Base-by-base conservation (phyloP, 2,888 invertebrate genomes). In the Melolontha melolontha region DNA sequence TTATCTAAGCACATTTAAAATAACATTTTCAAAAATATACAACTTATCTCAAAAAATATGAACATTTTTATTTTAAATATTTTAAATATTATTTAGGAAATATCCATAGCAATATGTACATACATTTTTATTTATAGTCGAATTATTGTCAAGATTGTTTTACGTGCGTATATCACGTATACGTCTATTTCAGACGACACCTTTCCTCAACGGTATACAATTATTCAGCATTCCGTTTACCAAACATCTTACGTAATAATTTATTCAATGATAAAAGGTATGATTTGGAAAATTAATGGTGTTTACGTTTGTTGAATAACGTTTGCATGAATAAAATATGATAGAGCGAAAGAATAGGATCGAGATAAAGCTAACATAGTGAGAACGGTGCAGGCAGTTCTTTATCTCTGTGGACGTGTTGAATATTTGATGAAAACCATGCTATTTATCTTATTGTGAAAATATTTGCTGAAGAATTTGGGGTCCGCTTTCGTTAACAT, bases 281-380 rank as follows among this genome's bases (percentile, higher is more conserved):
- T 41, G 54, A 55, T 34, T 34, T 16, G 10, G 54, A 55, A 55
- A 17, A 55, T 55, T 55, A 55, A 55, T 55, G 17, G 40, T 40
- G 41, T 55, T 55, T 55, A 41, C 54, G 41, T 11, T 17, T 11
- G 1, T n/a, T 11, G 41, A n/a, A 34, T 55, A 41, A 22, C 40
- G 40, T 40, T 34, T n/a, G 41, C 39, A 55, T 55, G 52, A 54
- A 54, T 54, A 54, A 55, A 40, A 41, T 39, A 55, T 40, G 16
- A 17, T 17, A 17, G 14, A 17, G 5, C 11, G 41, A 40, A 40
- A 41, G n/a, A 34, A 34, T 34, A 40, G 41, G 41, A 17, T 55
- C 54, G 54, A 40, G 17, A 5, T 40, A 40, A 55, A 55, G 16
- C 54, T 11, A 16, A 39, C 16, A 7, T 54, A 7, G 54, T 39